phyloP scores from a whole-genome alignment of 2,113 vertebrate genomes.

The Neogale vison region DNA sequence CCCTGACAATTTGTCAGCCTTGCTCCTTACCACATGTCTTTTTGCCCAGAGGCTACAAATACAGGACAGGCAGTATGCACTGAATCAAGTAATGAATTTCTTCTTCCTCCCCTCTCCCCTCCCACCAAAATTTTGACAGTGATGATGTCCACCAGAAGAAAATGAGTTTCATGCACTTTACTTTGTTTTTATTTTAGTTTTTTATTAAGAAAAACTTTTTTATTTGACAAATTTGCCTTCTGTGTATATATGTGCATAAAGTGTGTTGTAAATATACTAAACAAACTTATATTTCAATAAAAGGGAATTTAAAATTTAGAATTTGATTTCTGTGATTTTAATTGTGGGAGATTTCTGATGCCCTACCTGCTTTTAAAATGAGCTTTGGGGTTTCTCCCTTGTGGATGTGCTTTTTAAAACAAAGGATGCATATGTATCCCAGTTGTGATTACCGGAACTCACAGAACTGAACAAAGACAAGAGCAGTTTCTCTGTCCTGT shows the following conservation, averaged over 20 bases:
- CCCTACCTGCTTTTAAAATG: neutral
- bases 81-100: constrained; percentile 55
- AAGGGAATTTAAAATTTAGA: constrained; percentile 83
- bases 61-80: neutral
- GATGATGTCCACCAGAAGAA: constrained; percentile 70
- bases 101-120: constrained; percentile 28
- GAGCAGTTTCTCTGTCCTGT: neutral
- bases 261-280: constrained; percentile 87
- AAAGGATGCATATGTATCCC: neutral
- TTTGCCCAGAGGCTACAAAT: constrained; percentile 27
- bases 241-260: constrained; percentile 84
- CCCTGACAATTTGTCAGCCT: constrained; percentile 23
- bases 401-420: constrained; percentile 50
- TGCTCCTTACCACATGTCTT: constrained; percentile 25
- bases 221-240: constrained; percentile 84
- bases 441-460: neutral
- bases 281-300: constrained; percentile 89
- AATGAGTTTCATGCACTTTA: constrained; percentile 87
- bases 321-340: constrained; percentile 53
- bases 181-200: constrained; percentile 85
- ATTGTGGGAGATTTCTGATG: neutral
- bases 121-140: constrained; percentile 72
- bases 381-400: neutral
- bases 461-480: constrained; percentile 4
- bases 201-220: constrained; percentile 83